phyloP scores from a whole-genome alignment of 2,113 vertebrate species.

The Carassius gibelio region DNA sequence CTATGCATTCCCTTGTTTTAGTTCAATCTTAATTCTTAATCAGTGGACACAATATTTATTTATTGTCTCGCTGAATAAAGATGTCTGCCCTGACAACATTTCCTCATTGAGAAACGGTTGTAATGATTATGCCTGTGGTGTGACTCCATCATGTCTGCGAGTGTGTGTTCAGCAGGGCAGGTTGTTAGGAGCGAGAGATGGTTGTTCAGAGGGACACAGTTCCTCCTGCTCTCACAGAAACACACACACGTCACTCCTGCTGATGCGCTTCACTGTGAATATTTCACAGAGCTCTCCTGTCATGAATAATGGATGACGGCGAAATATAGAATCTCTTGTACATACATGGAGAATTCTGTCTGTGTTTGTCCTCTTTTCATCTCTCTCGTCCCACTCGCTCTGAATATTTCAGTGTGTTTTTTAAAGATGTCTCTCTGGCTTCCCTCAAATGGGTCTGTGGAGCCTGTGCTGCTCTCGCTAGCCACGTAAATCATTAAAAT shows the following conservation, averaged over 20 bases:
- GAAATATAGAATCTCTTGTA: constrained; percentile 72
- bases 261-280: constrained; percentile 70
- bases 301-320: constrained; percentile 70
- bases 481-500: constrained; percentile 71
- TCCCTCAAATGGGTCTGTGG: constrained; percentile 70
- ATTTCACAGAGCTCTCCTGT: constrained; percentile 67
- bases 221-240: neutral
- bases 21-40: too few species aligned
- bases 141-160: neutral
- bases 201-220: neutral
- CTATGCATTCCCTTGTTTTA: too few species aligned
- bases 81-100: neutral
- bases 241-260: constrained; percentile 44
- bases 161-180: neutral
- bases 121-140: neutral
- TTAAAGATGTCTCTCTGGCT: constrained; percentile 75
- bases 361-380: constrained; percentile 34
- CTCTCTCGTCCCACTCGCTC: constrained; percentile 58
- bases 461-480: constrained; percentile 65
- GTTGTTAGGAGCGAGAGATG: neutral
- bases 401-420: constrained; percentile 79
- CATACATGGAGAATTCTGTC: constrained; percentile 67
- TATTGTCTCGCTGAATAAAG: neutral
- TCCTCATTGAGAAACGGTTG: neutral
- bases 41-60: too few species aligned